These are phyloP conservation scores for Escarpia spicata DNA, from an alignment of 2,888 invertebrate genomes.

Conservation along the genomic window DNA sequence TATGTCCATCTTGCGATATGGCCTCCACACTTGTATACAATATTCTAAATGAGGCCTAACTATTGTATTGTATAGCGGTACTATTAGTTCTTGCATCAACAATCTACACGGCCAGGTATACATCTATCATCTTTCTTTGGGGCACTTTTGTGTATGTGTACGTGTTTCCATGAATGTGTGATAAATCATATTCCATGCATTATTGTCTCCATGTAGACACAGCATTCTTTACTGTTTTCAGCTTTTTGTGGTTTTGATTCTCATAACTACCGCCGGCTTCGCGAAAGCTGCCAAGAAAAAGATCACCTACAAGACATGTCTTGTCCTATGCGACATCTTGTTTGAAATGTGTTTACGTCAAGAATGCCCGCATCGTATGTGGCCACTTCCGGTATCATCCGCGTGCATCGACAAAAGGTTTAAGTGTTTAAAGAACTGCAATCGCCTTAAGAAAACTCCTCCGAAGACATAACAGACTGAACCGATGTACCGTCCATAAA, in stretches of 20 bases:
- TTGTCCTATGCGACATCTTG: background rate
- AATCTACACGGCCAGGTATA: too few species aligned
- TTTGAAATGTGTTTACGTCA: background rate
- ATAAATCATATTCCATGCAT: too few species aligned
- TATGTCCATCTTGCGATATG: too few species aligned
- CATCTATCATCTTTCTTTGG: too few species aligned
- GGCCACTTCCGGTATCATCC: background rate
- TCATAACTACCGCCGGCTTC: background rate
- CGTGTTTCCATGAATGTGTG: too few species aligned
- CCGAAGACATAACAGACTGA: background rate
- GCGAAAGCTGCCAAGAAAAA: background rate
- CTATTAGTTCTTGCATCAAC: too few species aligned
- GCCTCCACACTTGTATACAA: too few species aligned
- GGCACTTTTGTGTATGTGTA: too few species aligned
- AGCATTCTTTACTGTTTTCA: background rate
- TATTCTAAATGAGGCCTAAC: too few species aligned
- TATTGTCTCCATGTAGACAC: background rate
- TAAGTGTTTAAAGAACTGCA: background rate
- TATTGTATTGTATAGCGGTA: too few species aligned
- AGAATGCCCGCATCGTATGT: background rate
- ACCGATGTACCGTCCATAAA: background rate
- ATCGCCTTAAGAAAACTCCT: background rate
- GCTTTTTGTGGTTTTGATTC: background rate
- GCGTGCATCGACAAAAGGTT: background rate
- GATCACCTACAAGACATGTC: background rate